Evolutionary conservation across 2,888 invertebrate genomes (phyloP).

Genomic region (Caenorhabditis afra): DNA sequence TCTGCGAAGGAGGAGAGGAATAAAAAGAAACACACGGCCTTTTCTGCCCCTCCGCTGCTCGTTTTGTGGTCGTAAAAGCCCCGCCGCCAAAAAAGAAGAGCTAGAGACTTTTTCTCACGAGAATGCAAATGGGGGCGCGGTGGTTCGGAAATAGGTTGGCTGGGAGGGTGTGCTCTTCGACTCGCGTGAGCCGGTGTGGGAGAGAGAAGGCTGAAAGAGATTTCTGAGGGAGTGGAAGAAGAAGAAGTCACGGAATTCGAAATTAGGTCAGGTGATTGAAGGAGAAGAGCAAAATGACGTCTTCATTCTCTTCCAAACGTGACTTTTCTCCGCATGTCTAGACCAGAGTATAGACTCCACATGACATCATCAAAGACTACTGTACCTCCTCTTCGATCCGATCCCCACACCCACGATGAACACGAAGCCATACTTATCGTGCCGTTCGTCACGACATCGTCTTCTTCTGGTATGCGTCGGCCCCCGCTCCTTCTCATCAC

Average conservation of each 20-base stretch:
- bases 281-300: conserved; percentile 41
- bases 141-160: conserved; percentile 27
- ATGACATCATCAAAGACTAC: background rate
- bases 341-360: background rate
- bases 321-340: background rate
- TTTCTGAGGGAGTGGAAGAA: conserved; percentile 23
- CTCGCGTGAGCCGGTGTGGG: conserved; percentile 54
- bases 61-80: conserved; percentile 1
- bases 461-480: conserved; percentile 2
- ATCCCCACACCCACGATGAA: background rate
- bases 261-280: conserved; percentile 58
- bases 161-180: conserved; percentile 28
- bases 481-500: background rate
- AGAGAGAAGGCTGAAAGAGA: conserved; percentile 34
- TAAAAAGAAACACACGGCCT: too few relatives aligned
- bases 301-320: background rate
- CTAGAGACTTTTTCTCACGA: conserved; percentile 1
- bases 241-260: conserved; percentile 50
- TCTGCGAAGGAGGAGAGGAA: background rate
- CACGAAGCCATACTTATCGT: conserved; percentile 7
- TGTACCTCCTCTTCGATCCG: background rate
- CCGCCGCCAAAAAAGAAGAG: background rate
- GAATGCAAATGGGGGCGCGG: conserved; percentile 7
- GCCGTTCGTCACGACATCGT: background rate
- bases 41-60: conserved; percentile 10